Base-by-base conservation (phyloP, 1,140 invertebrate species). In the Cydia amplana region DNA sequence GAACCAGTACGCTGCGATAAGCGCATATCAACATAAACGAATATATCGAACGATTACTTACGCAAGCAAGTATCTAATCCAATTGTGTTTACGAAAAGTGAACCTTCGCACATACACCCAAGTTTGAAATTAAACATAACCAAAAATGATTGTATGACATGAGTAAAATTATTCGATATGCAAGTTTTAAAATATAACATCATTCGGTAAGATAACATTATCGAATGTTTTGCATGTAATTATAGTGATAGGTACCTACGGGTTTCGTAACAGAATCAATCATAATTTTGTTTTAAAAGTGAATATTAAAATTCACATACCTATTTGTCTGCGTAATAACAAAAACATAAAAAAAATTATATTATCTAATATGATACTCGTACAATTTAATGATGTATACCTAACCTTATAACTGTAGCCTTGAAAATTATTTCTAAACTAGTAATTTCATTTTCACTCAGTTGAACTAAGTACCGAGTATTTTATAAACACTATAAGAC, bases 101-200 rank as follows among this genome's bases (percentile, higher is more conserved):
- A 23, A 60, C 55, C 55, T 23, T 60, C 20, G 9, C 18, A 7
- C 18, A 12, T 18, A 60, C 55, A 23, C 9, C 20, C 1, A 60
- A 60, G 20, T 20, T 12, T 60, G 55, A 60, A 60, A 60, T 60
- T 10, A 3, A 23, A 23, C n/a, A 5, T 12, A 3, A 60, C 20
- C 6, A 23, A 10, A 60, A 10, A 10, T 23, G 55, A 60, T 10
- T 20, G 16, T 10, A n/a, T 20, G 55, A 60, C 7, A 23, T 2
- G 10, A 23, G 20, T 9, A 23, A 12, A 60, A 12, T 60, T 10
- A 60, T 60, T 60, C n/a, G 55, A 18, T 70, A 70, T 36, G 65
- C 36, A 36, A 70, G 65, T 36, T 70, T 64, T 70, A 40, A 40
- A 36, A 70, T 70, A 70, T 70, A 70, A 40, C 65, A 36, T 70